Evolutionary conservation across 30 jellyfish, hydroid and myxozoan genomes (phyloP).

Genomic region (Turritopsis dohrnii): DNA sequence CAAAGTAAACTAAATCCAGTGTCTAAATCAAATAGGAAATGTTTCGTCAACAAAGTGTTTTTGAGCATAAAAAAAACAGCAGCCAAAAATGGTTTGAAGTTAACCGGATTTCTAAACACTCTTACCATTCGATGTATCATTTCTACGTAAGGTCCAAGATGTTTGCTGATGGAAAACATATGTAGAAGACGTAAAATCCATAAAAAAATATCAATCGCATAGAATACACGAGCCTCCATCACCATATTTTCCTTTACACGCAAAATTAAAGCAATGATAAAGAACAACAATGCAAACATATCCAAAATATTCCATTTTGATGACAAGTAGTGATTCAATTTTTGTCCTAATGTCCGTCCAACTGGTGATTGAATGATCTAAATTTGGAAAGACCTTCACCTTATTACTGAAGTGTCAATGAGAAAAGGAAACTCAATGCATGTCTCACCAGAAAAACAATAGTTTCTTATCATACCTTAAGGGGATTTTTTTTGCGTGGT

Average conservation of each 20-base stretch:
- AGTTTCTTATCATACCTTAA: too few species aligned
- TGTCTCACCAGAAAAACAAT: too few species aligned
- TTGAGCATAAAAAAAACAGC: neutral
- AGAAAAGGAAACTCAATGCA: neutral
- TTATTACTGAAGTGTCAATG: neutral
- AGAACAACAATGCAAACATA: slow-evolving; percentile 55
- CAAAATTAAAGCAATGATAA: slow-evolving; percentile 48
- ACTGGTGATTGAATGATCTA: neutral
- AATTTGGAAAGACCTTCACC: neutral
- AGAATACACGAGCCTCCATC: slow-evolving; percentile 48
- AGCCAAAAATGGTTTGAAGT: neutral
- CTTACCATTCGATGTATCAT: slow-evolving; percentile 79
- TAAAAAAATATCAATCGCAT: slow-evolving; percentile 60
- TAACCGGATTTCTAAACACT: neutral
- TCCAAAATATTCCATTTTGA: slow-evolving; percentile 71
- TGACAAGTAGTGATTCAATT: neutral
- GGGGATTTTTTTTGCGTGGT: too few species aligned
- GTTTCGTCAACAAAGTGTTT: neutral
- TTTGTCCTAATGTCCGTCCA: slow-evolving; percentile 6
- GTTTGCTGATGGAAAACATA: slow-evolving; percentile 62
- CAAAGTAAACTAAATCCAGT: slow-evolving; percentile 3
- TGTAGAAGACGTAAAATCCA: slow-evolving; percentile 74
- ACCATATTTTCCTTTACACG: slow-evolving; percentile 32
- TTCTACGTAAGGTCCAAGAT: slow-evolving; percentile 89
- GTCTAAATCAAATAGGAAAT: neutral